Conservation (phyloP, 2,888 invertebrate species). For the Plagodis dolabraria region DNA sequence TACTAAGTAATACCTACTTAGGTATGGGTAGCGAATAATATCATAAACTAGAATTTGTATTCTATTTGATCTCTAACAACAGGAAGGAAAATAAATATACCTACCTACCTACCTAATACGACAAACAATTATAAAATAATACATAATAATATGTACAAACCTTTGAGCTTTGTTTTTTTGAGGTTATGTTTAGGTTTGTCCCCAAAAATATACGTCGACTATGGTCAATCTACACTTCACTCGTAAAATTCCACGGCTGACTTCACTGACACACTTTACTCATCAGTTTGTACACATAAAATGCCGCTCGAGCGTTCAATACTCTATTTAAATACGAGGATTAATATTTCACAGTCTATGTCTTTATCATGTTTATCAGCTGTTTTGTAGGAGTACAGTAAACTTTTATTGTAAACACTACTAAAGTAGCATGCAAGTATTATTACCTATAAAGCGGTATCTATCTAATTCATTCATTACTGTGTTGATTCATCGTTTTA, state of each 20-base stretch:
- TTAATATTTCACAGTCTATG: slow-evolving; percentile 4
- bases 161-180: slow-evolving; percentile 46
- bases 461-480: slow-evolving; percentile 19
- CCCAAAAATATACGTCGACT: slow-evolving; percentile 12
- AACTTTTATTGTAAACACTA: not conserved
- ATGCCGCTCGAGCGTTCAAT: slow-evolving; percentile 11
- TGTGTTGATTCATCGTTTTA: slow-evolving; percentile 8
- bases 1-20: no score
- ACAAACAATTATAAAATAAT: not conserved
- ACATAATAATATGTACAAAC: no score
- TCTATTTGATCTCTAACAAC: no score
- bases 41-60: no score
- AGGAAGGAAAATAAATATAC: not conserved
- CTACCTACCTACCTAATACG: not conserved
- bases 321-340: slow-evolving; percentile 15
- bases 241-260: slow-evolving; percentile 20
- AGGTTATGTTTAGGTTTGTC: slow-evolving; percentile 46
- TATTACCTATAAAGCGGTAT: slow-evolving; percentile 18
- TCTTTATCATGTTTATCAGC: slow-evolving; percentile 29
- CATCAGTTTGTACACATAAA: slow-evolving; percentile 14
- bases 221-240: slow-evolving; percentile 16
- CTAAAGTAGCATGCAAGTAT: not conserved
- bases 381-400: slow-evolving; percentile 7
- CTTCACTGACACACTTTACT: slow-evolving; percentile 22
- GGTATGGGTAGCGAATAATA: no score